phyloP scores from a whole-genome alignment of 2,888 invertebrate genomes.

The Pimpla rufipes region DNA sequence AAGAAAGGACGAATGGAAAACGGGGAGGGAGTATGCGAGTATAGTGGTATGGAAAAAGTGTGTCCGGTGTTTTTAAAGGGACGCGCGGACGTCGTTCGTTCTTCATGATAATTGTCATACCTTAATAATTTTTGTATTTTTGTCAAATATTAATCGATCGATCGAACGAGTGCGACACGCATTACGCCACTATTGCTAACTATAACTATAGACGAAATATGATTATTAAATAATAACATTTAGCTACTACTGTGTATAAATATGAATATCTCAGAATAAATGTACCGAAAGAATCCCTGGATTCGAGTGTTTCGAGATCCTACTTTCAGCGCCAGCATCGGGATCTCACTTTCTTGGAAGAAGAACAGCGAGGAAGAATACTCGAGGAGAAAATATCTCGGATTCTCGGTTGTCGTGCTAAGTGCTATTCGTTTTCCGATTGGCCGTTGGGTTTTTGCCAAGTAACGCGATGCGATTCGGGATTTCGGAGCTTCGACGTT shows the following conservation, averaged over 20 bases:
- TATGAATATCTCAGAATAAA: slow-evolving; percentile 83
- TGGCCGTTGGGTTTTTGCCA: no score
- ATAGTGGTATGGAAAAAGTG: slow-evolving; percentile 68
- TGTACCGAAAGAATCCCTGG: slow-evolving; percentile 76
- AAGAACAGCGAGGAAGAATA: no score
- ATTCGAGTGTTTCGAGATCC: no score
- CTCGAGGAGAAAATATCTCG: no score
- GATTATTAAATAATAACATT: slow-evolving; percentile 72
- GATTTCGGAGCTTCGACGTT: no score
- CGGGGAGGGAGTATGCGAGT: slow-evolving; percentile 44
- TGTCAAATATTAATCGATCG: slow-evolving; percentile 82
- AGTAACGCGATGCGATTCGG: no score
- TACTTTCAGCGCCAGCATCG: no score
- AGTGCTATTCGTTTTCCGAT: no score
- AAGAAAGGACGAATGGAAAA: slow-evolving; percentile 35
- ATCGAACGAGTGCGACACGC: slow-evolving; percentile 78
- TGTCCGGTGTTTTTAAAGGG: slow-evolving; percentile 60
- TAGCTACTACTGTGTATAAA: slow-evolving; percentile 83
- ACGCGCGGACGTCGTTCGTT: slow-evolving; percentile 71
- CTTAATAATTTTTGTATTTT: slow-evolving; percentile 84
- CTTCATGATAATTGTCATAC: slow-evolving; percentile 80
- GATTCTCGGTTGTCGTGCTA: no score
- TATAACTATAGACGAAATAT: slow-evolving; percentile 74
- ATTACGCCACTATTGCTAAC: slow-evolving; percentile 80
- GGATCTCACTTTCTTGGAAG: no score